Conservation (phyloP, 2,888 invertebrate species). For the Spisula subtruncata region DNA sequence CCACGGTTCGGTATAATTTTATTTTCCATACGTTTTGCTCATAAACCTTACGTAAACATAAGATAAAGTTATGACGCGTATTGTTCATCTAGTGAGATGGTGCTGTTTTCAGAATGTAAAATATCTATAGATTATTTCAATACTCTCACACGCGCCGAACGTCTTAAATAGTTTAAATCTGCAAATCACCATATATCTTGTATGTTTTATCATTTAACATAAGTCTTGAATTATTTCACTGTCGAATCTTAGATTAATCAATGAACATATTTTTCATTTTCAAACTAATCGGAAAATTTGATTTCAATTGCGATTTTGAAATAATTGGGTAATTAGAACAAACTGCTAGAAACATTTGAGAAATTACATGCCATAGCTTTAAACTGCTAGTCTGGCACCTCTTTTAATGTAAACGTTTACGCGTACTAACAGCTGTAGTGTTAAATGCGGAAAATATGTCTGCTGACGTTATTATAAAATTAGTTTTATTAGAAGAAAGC, state of each 20-base stretch:
- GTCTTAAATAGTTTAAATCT: not conserved
- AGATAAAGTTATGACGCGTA: no score
- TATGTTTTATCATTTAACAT: not conserved
- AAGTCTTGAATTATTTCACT: not conserved
- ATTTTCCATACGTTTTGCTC: no score
- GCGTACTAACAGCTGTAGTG: not conserved
- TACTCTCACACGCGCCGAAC: not conserved
- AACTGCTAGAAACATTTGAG: not conserved
- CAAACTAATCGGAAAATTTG: not conserved
- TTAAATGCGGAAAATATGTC: not conserved
- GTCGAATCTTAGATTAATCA: not conserved
- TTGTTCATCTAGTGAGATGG: not conserved
- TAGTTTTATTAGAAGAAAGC: not conserved
- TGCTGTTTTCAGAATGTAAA: not conserved
- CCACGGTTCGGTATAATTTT: no score
- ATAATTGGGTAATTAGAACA: not conserved
- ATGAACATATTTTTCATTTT: not conserved
- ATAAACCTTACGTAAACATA: no score
- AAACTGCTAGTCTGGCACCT: not conserved
- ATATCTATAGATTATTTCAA: not conserved
- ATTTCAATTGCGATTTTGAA: not conserved
- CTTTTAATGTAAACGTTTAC: not conserved
- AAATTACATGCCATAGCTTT: not conserved
- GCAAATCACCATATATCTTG: not conserved
- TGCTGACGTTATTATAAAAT: not conserved